Evolutionary conservation across 2,888 invertebrate species (phyloP).

Genomic region (Lithosia quadra): DNA sequence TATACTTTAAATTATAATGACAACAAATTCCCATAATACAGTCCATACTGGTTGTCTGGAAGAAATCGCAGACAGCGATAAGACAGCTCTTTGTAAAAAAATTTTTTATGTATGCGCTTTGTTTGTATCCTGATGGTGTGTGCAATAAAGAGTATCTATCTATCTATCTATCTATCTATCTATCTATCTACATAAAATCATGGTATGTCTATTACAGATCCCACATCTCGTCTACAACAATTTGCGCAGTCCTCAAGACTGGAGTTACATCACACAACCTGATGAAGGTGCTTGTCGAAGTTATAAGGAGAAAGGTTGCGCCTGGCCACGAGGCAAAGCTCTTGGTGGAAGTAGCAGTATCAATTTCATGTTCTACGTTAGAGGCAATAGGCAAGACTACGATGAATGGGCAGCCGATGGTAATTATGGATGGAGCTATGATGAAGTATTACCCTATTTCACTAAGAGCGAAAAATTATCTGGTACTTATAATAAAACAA

Average conservation of each 20-base stretch:
- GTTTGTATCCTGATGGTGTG: too few relatives aligned
- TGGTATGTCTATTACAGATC: conserved; percentile 41
- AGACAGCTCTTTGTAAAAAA: too few relatives aligned
- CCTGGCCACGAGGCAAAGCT: conserved; percentile 89
- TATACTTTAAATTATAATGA: too few relatives aligned
- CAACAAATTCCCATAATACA: too few relatives aligned
- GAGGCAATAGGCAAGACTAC: conserved; percentile 86
- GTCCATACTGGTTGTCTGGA: too few relatives aligned
- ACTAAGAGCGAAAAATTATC: conserved; percentile 83
- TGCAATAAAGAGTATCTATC: too few relatives aligned
- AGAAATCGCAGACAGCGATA: too few relatives aligned
- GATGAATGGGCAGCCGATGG: conserved; percentile 85
- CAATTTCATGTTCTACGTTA: conserved; percentile 88
- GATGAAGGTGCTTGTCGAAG: conserved; percentile 72
- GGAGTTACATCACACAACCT: conserved; percentile 84
- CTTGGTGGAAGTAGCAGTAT: conserved; percentile 88
- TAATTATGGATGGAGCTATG: conserved; percentile 90
- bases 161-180: too few relatives aligned
- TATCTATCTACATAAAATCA: too few relatives aligned
- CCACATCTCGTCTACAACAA: conserved; percentile 63
- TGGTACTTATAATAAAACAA: conserved; percentile 73
- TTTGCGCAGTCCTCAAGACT: conserved; percentile 73
- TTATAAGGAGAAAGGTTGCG: conserved; percentile 67
- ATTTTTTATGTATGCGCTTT: too few relatives aligned
- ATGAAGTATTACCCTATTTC: conserved; percentile 89